phyloP scores from a whole-genome alignment of 2,113 vertebrate species.

The Lepidothrix coronata region DNA sequence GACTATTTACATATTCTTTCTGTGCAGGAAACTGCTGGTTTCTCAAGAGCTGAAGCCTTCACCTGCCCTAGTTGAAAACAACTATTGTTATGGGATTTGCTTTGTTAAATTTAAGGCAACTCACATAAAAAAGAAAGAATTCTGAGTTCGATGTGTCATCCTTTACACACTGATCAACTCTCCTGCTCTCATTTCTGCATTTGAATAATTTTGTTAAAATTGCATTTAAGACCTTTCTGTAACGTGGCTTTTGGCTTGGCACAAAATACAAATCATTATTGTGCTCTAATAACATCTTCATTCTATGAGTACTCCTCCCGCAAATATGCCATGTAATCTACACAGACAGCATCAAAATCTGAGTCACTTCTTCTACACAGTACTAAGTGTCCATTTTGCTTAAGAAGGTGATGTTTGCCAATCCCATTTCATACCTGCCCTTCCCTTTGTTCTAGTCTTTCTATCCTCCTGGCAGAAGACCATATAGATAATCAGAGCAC shows the following conservation, averaged over 20 bases:
- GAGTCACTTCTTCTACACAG: background rate
- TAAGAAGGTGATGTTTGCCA: background rate
- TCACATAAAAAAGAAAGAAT: background rate
- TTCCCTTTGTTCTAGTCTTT: background rate
- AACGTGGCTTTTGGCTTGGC: background rate
- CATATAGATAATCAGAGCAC: background rate
- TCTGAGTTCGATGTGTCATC: background rate
- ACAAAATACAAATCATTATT: background rate
- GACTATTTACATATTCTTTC: background rate
- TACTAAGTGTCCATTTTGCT: background rate
- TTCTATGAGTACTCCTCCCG: background rate
- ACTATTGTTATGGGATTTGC: background rate
- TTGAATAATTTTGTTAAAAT: background rate
- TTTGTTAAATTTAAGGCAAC: background rate
- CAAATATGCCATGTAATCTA: conserved; percentile 1
- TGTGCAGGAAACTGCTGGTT: background rate
- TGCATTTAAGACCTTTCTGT: background rate
- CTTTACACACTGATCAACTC: background rate
- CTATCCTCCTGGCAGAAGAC: background rate
- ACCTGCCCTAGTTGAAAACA: background rate
- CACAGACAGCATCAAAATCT: conserved; percentile 8
- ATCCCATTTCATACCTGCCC: background rate
- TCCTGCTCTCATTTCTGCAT: background rate
- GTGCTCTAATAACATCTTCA: background rate
- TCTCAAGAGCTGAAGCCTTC: background rate